Evolutionary conservation across 2,888 invertebrate genomes (phyloP), one percentile per base, ranked within the genome.

Genomic region (Pollenia labialis): DNA sequence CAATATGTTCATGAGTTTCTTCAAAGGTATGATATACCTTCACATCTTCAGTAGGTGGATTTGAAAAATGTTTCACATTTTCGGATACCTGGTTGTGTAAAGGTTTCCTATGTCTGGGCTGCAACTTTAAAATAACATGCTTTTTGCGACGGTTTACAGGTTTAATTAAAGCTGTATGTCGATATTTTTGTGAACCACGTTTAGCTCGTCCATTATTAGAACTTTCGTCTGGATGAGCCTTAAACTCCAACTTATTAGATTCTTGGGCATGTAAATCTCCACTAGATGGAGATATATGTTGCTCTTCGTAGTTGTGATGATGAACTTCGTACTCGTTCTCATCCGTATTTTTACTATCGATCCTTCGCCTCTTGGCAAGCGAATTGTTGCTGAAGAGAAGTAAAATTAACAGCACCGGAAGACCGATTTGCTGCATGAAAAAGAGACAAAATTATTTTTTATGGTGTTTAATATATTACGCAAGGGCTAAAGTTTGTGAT

Each of bases 1-100:
- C 89, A 10, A 93, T 84, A 81, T 92, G 92, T n/a, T 93, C 93
- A 69, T 93, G 92, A 2, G 90, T 90, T 83, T 93, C 92, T 74
- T 92, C 92, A 75, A 89, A 93, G 0, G 92, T 92, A 56, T 90
- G 91, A 62, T 89, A 91, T 4, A 90, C 90, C n/a, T 90, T 90
- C 7, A 90, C 89, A n/a, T 87, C 88, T 10, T 89, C 87, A 11
- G 14, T 85, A 2, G 79, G 76, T 1, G 66, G n/a, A 23, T 48
- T 80, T 1, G 60, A 6, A 62, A 64, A 56, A 10, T 68, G 79
- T 3, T 68, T 54, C 44, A 68, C 52, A 48, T 66, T 68, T 62
- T 83, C 82, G 8, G 85, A 23, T 7, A 74, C 32, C 10, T 84
- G 66, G 46, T 86, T 81, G 10, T 77, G 87, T 1, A 87, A 75